Conservation (phyloP, 2,797 vertebrate species). For the Lates japonicus region DNA sequence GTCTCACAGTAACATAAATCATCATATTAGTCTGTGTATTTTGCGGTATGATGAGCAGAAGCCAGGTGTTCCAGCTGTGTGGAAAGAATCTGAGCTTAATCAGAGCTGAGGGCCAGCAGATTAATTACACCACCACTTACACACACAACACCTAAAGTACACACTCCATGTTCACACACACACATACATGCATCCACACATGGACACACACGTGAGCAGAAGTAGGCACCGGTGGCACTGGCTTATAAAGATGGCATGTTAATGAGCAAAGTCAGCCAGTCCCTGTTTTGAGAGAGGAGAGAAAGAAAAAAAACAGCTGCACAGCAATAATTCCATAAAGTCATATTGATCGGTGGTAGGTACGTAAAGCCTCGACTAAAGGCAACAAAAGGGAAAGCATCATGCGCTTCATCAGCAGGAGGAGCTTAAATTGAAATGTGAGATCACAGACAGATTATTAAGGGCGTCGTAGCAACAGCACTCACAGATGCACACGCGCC, state of each 20-base stretch:
- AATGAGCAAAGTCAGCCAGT: conserved; percentile 96
- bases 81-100: conserved; percentile 99
- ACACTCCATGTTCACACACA: conserved; percentile 45
- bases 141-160: conserved; percentile 64
- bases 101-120: conserved; percentile 99
- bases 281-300: conserved; percentile 67
- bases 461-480: conserved; percentile 89
- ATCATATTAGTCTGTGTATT: conserved; percentile 55
- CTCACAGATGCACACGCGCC: conserved; percentile 65
- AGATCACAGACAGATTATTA: conserved; percentile 97
- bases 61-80: conserved; percentile 95
- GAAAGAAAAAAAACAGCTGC: conserved; percentile 94
- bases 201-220: conserved; percentile 64
- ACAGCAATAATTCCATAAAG: conserved; percentile 99
- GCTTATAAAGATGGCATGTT: conserved; percentile 99
- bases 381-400: conserved; percentile 96
- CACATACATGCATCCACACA: conserved; percentile 30
- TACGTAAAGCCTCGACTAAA: conserved; percentile 98
- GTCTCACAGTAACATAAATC: conserved; percentile 55
- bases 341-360: conserved; percentile 98
- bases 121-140: conserved; percentile 97
- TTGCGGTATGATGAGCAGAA: conserved; percentile 58
- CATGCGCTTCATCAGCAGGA: conserved; percentile 97
- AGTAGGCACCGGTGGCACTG: conserved; percentile 94
- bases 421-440: conserved; percentile 95